Percentiles rank a stretch among this genome's conserved stretches.
Evolutionary conservation across 2,797 vertebrate species (phyloP).

Genomic region (Tympanoctomys barrerae): DNA sequence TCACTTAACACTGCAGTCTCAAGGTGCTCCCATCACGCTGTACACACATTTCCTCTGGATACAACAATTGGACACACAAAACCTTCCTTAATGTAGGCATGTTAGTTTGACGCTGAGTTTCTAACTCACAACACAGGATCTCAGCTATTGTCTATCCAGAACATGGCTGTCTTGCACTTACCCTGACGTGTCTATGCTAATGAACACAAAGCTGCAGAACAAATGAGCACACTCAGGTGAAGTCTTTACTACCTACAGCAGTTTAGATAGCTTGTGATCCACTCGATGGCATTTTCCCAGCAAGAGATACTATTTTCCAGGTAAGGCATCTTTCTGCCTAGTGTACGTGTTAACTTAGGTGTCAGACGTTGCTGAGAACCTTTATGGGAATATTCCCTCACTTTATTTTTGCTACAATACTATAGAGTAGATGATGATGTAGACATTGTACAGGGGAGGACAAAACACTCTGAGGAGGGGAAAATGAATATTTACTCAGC

Average conservation of each 20-base stretch:
- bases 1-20: not conserved
- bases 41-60: not conserved
- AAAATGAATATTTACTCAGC: not conserved
- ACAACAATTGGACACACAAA: not conserved
- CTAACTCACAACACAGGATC: conserved; percentile 3
- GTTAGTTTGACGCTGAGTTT: conserved; percentile 39
- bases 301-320: conserved; percentile 12
- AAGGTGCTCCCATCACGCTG: not conserved
- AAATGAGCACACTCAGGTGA: conserved; percentile 1
- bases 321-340: conserved; percentile 27
- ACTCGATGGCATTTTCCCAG: conserved; percentile 14
- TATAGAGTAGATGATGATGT: not conserved
- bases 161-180: conserved; percentile 48
- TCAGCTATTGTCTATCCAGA: not conserved
- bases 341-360: not conserved
- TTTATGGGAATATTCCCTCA: not conserved
- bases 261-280: not conserved
- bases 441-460: not conserved
- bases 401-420: not conserved
- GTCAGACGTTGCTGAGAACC: not conserved
- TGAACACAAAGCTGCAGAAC: conserved; percentile 39
- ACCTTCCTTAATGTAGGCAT: conserved; percentile 11
- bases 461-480: not conserved
- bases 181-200: not conserved
- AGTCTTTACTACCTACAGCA: conserved; percentile 21